Evolutionary conservation across 2,888 invertebrate genomes (phyloP).

Genomic region (Rhimphoctona megacephalus): DNA sequence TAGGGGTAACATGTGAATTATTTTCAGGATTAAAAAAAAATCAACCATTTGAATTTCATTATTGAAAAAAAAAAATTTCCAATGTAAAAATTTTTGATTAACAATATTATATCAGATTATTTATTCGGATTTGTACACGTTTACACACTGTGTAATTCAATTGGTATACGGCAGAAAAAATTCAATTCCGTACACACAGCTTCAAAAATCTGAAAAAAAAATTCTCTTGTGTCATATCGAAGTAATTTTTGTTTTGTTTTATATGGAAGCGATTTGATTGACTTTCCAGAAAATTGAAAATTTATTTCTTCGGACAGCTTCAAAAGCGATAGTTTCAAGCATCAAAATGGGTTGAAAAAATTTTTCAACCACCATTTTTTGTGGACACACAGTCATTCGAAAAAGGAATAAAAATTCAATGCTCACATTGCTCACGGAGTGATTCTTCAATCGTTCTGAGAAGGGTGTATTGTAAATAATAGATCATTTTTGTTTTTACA

Average conservation of each 20-base stretch:
- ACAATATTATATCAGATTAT: neutral
- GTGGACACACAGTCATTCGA: neutral
- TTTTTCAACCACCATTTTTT: neutral
- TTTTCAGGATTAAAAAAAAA: neutral
- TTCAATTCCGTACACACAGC: neutral
- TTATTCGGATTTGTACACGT: neutral
- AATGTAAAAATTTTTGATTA: too few relatives aligned
- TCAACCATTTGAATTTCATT: too few relatives aligned
- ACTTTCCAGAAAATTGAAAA: neutral
- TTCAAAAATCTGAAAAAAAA: too few relatives aligned
- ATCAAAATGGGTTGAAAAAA: too few relatives aligned
- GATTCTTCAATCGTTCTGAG: neutral
- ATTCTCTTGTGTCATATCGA: too few relatives aligned
- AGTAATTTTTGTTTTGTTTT: too few relatives aligned
- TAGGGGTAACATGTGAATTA: neutral
- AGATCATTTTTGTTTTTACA: neutral
- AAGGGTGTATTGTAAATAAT: neutral
- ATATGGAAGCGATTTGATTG: neutral
- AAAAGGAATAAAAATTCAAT: neutral
- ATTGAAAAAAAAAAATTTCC: too few relatives aligned
- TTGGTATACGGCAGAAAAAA: neutral
- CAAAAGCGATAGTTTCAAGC: too few relatives aligned
- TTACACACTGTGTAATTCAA: neutral
- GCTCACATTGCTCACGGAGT: neutral
- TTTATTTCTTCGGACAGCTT: neutral